A percentile compares a stretch with the other conserved stretches of the same genome.
phyloP scores from a whole-genome alignment of 2,888 invertebrate species.

The Coleophora flavipennella region DNA sequence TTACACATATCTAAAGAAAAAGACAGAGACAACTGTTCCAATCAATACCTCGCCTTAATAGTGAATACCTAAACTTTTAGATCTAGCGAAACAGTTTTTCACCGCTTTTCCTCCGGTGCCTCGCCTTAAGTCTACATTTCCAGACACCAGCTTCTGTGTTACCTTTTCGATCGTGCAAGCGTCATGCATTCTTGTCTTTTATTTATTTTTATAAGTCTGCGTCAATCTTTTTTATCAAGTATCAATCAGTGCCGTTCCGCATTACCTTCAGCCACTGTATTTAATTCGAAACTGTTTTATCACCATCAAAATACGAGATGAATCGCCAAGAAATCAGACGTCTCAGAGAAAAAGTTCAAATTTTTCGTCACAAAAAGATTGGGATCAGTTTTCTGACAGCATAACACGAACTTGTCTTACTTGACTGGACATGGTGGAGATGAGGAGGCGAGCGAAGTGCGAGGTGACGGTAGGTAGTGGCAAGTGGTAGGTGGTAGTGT shows the following conservation, averaged over 20 bases:
- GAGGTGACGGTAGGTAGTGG: conserved; percentile 12
- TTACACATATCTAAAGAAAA: no score
- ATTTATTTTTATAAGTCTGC: no score
- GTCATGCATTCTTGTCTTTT: no score
- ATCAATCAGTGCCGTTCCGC: conserved; percentile 28
- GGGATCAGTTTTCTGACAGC: conserved; percentile 31
- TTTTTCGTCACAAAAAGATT: conserved; percentile 29
- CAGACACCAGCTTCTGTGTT: no score
- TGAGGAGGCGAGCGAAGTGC: conserved; percentile 15
- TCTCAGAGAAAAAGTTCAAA: conserved; percentile 11
- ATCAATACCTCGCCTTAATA: no score
- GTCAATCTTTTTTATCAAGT: conserved; percentile 44
- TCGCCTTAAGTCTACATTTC: no score
- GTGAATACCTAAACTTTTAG: no score
- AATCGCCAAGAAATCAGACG: conserved; percentile 12
- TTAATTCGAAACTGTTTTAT: conserved; percentile 23
- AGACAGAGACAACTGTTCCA: no score
- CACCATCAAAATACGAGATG: conserved; percentile 21
- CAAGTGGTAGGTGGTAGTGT: conserved; percentile 12
- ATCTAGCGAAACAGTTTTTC: no score
- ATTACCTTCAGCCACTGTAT: conserved; percentile 35
- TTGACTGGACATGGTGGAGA: conserved; percentile 33
- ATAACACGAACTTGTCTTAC: conserved; percentile 34
- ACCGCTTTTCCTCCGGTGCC: no score
- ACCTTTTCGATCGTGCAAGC: no score